Conservation (phyloP, 2,797 vertebrate species). For the Phrynocephalus guinanensis region DNA sequence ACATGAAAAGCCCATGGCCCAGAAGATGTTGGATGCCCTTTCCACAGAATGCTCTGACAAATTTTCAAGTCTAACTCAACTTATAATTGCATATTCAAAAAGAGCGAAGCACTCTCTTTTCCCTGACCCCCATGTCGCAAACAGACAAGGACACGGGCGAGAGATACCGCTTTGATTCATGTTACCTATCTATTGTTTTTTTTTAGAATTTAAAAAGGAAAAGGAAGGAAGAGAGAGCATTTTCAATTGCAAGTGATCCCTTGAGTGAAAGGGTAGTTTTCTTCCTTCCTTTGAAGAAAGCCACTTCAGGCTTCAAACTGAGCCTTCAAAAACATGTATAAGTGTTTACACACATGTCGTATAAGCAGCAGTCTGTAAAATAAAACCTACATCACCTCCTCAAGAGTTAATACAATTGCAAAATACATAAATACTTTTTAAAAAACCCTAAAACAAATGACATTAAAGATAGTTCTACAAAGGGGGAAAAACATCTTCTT, state of each 20-base stretch:
- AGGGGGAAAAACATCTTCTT: conserved; percentile 39
- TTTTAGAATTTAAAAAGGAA: conserved; percentile 50
- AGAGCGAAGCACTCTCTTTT: conserved; percentile 77
- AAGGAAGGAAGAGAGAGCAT: conserved; percentile 79
- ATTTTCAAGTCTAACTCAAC: conserved; percentile 76
- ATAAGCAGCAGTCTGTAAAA: background rate
- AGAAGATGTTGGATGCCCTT: conserved; percentile 43
- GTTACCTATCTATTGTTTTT: conserved; percentile 85
- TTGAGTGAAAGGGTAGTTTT: conserved; percentile 81
- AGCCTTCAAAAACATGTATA: conserved; percentile 45
- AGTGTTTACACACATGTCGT: conserved; percentile 21
- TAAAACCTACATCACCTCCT: background rate
- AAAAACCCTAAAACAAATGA: background rate
- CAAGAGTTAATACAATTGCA: background rate
- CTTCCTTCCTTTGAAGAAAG: conserved; percentile 80
- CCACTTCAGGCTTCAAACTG: conserved; percentile 82
- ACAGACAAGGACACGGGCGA: conserved; percentile 81
- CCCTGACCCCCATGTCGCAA: conserved; percentile 79
- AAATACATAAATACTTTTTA: background rate
- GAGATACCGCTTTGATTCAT: conserved; percentile 81
- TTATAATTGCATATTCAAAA: conserved; percentile 73
- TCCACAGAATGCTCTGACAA: conserved; percentile 60
- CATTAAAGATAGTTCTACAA: background rate
- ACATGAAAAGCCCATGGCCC: conserved; percentile 26
- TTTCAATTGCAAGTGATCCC: conserved; percentile 86